Base-by-base conservation (phyloP, 2,113 vertebrate genomes). In the Microtus montanus region DNA sequence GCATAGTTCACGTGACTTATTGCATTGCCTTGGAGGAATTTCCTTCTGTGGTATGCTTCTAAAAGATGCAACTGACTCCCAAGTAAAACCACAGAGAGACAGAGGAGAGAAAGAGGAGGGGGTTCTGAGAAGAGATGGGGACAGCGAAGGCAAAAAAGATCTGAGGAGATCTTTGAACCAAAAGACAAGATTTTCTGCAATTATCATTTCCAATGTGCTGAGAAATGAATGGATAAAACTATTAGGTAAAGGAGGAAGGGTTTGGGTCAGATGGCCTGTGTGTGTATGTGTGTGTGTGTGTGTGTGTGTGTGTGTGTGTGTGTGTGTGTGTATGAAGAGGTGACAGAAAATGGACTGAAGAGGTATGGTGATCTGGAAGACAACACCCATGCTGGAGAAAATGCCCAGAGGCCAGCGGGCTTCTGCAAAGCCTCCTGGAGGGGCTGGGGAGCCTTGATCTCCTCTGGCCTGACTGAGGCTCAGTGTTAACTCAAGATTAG, bases 1-100 rank as follows among this genome's bases (percentile, higher is more conserved):
- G 96, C 90, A 38, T 96, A 97, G 93, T 97, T 96, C 94, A 94
- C 90, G 96, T 95, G 94, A 96, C 96, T 96, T 82, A 95, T 71
- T 0, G 0, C 71, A 66, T 93, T 97, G 95, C 54, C 95, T 97
- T 79, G 85, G 97, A 98, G 95, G 94, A 98, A 97, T 93, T 87
- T 95, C 97, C 97, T 95, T 98, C 96, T 93, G 94, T 80, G 54
- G 44, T 0, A 0, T 79, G 61, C 93, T 96, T 95, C 92, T 92
- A 97, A 84, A 82, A 91, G 97, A 97, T 54, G 95, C 88, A 96
- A 95, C 95, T 82, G 49, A 92, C 87, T 97, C 82, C 96, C 92
- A 91, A 98, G 97, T 96, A 63, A 92, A 96, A 94, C 84, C 95
- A 91, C 64, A 87, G 75, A 94, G 89, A 47, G 68, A 90, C 49